Base-by-base conservation (phyloP, 2,113 vertebrate species). In the Acinonyx jubatus region DNA sequence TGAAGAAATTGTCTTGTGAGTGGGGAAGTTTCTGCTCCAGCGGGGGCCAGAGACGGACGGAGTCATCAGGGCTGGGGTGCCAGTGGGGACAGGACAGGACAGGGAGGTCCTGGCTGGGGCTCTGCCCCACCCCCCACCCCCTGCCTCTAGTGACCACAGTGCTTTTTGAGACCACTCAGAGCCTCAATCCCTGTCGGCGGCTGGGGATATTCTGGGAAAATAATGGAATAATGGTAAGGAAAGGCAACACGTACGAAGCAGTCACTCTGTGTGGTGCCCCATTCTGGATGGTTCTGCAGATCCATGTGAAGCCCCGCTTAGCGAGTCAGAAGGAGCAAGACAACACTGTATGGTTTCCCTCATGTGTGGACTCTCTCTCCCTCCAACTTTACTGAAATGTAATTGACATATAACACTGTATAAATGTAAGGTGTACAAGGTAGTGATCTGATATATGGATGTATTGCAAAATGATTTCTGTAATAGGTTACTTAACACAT, bases 201-300 rank as follows among this genome's bases (percentile, higher is more conserved):
- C 25, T n/a, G 3, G 13, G 81, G 31, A 31, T 65, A 25, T 66
- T 41, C 65, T 48, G 52, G 27, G 7, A 52, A 94, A 76, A 95
- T 6, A 25, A 31, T 41, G 45, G 52, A 45, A 45, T 45, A 45
- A 45, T 45, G 45, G 45, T 9, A 48, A 8, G 2, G 14, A 57
- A 71, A 57, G 31, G 65, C 0, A 8, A 63, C 68, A 27, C 61
- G 57, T 23, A 25, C 23, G 66, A 50, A 86, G 27, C 23, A 31
- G 33, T 48, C 27, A 12, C 16, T n/a, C 1, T 4, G 23, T 9
- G 36, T 27, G 0, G 1, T 13, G 63, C 33, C 41, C 13, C 19
- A 3, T 19, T 15, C 52, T 25, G 13, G 29, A 3, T 2, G 16
- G 9, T 14, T n/a, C 19, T 1, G 0, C 5, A 36, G 69, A 27